Evolutionary conservation across 1,140 invertebrate species (phyloP).

Genomic region (Anastrepha obliqua): DNA sequence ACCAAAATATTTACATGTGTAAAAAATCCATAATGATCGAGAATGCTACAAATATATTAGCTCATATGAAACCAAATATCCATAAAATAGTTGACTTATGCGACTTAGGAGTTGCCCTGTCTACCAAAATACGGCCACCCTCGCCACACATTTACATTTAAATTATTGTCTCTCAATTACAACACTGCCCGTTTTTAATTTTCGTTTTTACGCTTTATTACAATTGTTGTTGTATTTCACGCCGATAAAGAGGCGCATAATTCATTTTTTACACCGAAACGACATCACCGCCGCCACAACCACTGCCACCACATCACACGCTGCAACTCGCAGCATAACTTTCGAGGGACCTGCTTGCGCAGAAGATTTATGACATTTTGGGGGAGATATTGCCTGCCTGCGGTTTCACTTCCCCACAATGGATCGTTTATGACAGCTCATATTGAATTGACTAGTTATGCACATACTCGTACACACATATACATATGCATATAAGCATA

Average conservation of each 20-base stretch:
- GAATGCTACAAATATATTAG: not conserved
- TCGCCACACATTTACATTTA: not conserved
- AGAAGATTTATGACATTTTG: conserved; percentile 44
- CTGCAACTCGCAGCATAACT: not conserved
- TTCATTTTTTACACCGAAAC: conserved; percentile 38
- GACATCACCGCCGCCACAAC: not conserved
- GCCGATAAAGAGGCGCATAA: conserved; percentile 49
- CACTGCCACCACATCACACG: not conserved
- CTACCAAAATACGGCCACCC: not conserved
- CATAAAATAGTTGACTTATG: conserved; percentile 25
- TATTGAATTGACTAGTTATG: not conserved
- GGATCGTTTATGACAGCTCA: conserved; percentile 16
- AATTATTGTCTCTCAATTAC: conserved; percentile 35
- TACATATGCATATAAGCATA: not conserved
- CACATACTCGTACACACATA: not conserved
- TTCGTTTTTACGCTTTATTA: not conserved
- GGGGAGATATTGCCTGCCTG: conserved; percentile 31
- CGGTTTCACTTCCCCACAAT: not conserved
- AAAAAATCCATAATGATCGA: conserved; percentile 10
- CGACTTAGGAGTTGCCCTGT: not conserved
- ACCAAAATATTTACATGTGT: not conserved
- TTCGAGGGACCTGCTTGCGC: conserved; percentile 3
- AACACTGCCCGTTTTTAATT: conserved; percentile 12
- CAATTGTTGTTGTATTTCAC: conserved; percentile 37
- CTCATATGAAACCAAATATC: conserved; percentile 17